These are phyloP conservation scores for Cantharis rustica DNA, from an alignment of 2,888 invertebrate genomes.

Conservation along the genomic window DNA sequence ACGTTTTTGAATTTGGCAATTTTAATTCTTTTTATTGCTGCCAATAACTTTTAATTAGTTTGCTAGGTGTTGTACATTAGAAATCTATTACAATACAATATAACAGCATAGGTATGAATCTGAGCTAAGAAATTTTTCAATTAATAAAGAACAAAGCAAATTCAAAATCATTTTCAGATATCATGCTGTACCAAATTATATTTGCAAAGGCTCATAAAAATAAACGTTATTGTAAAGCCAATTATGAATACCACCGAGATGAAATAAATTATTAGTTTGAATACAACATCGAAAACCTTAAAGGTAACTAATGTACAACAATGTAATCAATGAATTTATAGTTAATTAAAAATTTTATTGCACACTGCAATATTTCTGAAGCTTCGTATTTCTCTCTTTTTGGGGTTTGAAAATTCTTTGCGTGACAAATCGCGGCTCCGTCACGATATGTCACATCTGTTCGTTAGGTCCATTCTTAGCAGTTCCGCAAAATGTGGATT, in stretches of 20 bases:
- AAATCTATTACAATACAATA: background rate
- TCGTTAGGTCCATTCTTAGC: conserved; percentile 37
- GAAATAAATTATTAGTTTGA: background rate
- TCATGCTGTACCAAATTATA: background rate
- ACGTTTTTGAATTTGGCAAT: background rate
- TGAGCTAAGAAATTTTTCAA: background rate
- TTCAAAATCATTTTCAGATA: background rate
- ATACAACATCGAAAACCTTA: background rate
- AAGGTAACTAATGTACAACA: background rate
- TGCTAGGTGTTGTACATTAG: background rate
- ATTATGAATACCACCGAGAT: background rate
- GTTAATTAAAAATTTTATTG: background rate
- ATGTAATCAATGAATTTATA: background rate
- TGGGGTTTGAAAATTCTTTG: conserved; percentile 24
- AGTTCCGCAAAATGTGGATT: conserved; percentile 51
- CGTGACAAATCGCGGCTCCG: conserved; percentile 34
- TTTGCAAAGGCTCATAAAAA: background rate
- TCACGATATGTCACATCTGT: conserved; percentile 37
- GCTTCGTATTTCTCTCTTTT: background rate
- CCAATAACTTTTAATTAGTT: background rate
- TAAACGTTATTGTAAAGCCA: background rate
- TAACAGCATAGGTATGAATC: background rate
- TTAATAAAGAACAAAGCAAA: background rate
- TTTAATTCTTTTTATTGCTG: background rate
- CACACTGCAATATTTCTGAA: background rate